Conservation (phyloP, 2,797 vertebrate genomes). For the Chaunax sp. region DNA sequence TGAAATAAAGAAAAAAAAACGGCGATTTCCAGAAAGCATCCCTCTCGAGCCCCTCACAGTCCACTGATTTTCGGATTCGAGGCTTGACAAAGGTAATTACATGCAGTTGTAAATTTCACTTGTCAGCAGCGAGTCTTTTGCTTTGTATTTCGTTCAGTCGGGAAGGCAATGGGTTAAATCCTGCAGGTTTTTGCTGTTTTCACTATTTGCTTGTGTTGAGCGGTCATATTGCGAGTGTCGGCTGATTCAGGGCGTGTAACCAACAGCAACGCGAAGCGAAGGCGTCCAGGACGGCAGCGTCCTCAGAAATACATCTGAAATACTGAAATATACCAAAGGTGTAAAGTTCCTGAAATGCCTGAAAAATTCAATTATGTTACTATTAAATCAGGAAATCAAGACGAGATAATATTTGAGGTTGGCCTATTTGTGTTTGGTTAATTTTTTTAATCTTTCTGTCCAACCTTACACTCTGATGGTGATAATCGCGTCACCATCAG, state of each 20-base stretch:
- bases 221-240: not conserved
- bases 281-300: not conserved
- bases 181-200: conserved; percentile 54
- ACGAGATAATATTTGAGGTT: not conserved
- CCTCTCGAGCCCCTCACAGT: conserved; percentile 47
- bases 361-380: not conserved
- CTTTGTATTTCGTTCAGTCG: not conserved
- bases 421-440: not conserved
- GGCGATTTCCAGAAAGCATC: conserved; percentile 8
- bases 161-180: conserved; percentile 67
- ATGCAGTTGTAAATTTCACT: conserved; percentile 33
- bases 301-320: not conserved
- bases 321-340: no score
- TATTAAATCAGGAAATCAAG: not conserved
- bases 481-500: not conserved
- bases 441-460: not conserved
- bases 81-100: conserved; percentile 70
- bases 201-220: conserved; percentile 29
- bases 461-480: not conserved
- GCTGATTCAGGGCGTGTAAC: conserved; percentile 57
- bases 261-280: conserved; percentile 1
- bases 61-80: conserved; percentile 27
- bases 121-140: not conserved
- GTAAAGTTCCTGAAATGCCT: not conserved
- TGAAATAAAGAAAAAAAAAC: conserved; percentile 36